Conservation (phyloP, 2,113 vertebrate species). For the Malurus alboscapulatus region DNA sequence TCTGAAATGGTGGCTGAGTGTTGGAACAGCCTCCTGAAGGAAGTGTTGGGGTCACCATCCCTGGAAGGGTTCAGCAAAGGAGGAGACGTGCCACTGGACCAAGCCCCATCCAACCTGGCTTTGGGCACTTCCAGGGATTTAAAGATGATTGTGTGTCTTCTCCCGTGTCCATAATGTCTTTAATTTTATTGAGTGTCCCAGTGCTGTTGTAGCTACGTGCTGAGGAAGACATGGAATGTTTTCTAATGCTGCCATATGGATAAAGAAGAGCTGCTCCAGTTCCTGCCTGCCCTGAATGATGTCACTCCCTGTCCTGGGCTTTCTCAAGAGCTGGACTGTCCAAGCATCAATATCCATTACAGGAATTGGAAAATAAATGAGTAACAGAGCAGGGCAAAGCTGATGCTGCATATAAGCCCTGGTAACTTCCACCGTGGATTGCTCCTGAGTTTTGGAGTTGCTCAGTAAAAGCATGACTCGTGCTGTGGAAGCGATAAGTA, state of each 20-base stretch:
- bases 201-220: neutral
- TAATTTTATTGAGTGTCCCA: neutral
- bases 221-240: neutral
- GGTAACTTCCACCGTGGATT: neutral
- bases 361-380: neutral
- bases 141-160: neutral
- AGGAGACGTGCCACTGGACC: neutral
- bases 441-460: neutral
- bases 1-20: neutral
- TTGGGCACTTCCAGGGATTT: neutral
- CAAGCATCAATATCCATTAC: neutral
- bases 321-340: neutral
- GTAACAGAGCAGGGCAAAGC: neutral
- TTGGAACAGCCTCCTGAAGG: neutral
- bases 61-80: neutral
- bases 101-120: accelerated
- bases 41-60: neutral
- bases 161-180: neutral
- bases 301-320: neutral
- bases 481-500: neutral
- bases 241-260: neutral
- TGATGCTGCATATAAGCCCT: neutral
- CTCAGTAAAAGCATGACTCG: neutral
- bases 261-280: neutral
- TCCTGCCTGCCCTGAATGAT: neutral